These are phyloP conservation scores for Chaenocephalus aceratus DNA, from an alignment of 2,113 vertebrate genomes.

Conservation along the genomic window DNA sequence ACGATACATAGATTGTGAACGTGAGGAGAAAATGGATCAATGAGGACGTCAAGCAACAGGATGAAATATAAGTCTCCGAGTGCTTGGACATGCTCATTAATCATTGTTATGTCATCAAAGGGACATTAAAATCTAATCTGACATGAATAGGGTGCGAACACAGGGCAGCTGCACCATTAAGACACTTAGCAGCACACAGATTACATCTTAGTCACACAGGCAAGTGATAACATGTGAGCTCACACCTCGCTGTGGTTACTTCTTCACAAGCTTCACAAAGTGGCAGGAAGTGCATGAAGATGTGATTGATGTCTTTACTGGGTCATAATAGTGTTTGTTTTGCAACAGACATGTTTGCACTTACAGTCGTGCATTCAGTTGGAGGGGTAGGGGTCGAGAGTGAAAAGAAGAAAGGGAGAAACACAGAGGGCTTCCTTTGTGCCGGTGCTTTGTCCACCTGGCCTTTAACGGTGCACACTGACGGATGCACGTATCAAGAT, in stretches of 20 bases:
- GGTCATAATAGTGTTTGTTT: conserved; percentile 26
- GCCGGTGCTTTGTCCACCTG: conserved; percentile 35
- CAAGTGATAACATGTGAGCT: conserved; percentile 43
- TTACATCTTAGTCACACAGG: conserved; percentile 38
- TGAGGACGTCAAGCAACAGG: neutral
- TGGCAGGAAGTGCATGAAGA: conserved; percentile 30
- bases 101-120: neutral
- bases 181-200: neutral
- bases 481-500: conserved; percentile 14
- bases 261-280: conserved; percentile 12
- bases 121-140: neutral
- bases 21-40: neutral
- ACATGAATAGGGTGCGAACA: neutral
- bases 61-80: neutral
- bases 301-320: conserved; percentile 20
- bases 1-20: neutral
- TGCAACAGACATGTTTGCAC: conserved; percentile 25
- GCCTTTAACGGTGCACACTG: conserved; percentile 21
- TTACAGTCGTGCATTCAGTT: neutral
- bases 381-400: conserved; percentile 15
- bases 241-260: conserved; percentile 23
- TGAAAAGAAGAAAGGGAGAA: conserved; percentile 32
- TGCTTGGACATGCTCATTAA: neutral
- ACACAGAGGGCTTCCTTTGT: conserved; percentile 52
- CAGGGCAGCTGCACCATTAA: neutral